Evolutionary conservation across 23 tunicate genomes (phyloP), one percentile per base, ranked within the genome.

Genomic region (Trididemnum clinides): DNA sequence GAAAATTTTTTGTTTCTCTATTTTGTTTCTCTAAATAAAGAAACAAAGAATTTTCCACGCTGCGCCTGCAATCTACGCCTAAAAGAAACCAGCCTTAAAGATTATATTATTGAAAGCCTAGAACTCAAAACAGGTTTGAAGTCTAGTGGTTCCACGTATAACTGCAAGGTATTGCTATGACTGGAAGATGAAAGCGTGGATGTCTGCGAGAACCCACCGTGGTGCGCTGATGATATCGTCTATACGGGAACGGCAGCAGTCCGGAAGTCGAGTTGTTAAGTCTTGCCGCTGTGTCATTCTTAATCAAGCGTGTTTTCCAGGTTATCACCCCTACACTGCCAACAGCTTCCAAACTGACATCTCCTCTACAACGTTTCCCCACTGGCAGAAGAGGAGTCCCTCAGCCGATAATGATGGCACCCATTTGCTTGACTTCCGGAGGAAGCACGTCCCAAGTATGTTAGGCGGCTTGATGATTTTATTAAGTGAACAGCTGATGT

Each of bases 261-360:
- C 54, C 10, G 15, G 12, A 44, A 44, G 15, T 44, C 54, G 54
- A 44, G 15, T 44, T 15, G 54, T 10, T 5, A 10, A 10, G 70
- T 62, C n/a, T 18, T 62, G 5, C 15, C n/a, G n/a, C n/a, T n/a
- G n/a, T n/a, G n/a, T n/a, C n/a, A n/a, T n/a, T n/a, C n/a, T n/a
- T n/a, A n/a, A n/a, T n/a, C n/a, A n/a, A n/a, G n/a, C n/a, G n/a
- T 66, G 2, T 73, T 73, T 34, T 25, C 19, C 65, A 88, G 92
- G 92, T 88, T n/a, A 88, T 72, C 25, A 88, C 92, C 33, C 92
- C 92, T 1, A 82, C 92, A 0, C 5, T 87, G 72, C 50, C 76
- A 3, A 25, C 36, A 3, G 34, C n/a, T 18, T 39, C 87, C 26
- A 87, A 87, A 32, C 21, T 73, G 34, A 37, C 77, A 15, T 87